Evolutionary conservation across 2,888 invertebrate species (phyloP).

Genomic region (Ypsolopha sequella): DNA sequence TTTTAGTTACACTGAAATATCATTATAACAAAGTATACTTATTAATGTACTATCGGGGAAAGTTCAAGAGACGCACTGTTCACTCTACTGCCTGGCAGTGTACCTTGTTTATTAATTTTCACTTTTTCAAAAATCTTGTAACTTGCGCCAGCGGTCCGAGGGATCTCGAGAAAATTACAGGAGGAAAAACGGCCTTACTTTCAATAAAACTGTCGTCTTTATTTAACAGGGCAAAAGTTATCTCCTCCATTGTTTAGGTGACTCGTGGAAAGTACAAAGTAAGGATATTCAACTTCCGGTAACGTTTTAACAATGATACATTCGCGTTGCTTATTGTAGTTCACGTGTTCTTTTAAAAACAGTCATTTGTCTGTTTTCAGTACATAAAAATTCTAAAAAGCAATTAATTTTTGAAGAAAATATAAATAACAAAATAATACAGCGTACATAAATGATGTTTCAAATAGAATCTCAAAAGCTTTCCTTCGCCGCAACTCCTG

Average conservation of each 20-base stretch:
- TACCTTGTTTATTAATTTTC: neutral
- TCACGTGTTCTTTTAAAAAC: no score
- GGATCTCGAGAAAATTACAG: slow-evolving; percentile 61
- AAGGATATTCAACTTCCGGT: neutral
- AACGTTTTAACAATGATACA: neutral
- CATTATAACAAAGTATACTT: no score
- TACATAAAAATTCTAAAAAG: no score
- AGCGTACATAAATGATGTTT: no score
- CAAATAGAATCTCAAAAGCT: no score
- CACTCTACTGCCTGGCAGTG: neutral
- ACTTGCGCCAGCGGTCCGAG: slow-evolving; percentile 26
- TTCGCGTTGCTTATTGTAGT: neutral
- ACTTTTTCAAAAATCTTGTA: slow-evolving; percentile 3
- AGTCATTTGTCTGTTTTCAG: no score
- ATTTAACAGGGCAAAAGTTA: slow-evolving; percentile 64
- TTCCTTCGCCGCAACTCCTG: neutral
- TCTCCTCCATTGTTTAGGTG: slow-evolving; percentile 1
- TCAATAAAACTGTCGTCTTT: slow-evolving; percentile 70
- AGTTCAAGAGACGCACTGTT: no score
- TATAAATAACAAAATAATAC: no score
- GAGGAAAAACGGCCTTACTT: slow-evolving; percentile 63
- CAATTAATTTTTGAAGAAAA: no score
- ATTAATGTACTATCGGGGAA: no score
- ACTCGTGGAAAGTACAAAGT: neutral
- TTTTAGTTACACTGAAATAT: no score